phyloP scores from a whole-genome alignment of 2,797 vertebrate genomes.

The Moxostoma hubbsi region DNA sequence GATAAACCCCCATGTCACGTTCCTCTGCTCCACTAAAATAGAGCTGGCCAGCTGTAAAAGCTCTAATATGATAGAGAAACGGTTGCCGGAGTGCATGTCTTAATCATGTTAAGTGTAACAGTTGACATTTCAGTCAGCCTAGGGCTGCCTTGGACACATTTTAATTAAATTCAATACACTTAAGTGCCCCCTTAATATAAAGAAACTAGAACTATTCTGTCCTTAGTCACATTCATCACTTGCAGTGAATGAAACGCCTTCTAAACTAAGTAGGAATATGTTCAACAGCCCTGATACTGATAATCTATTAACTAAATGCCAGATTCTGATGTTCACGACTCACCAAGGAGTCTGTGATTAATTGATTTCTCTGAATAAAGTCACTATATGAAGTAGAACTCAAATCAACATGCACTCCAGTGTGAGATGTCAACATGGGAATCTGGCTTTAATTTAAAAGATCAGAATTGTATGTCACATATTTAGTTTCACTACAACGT shows the following conservation, averaged over 20 bases:
- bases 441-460: no score
- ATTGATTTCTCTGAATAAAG: neutral
- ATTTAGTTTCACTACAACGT: neutral
- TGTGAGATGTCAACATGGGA: no score
- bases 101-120: conserved; percentile 57
- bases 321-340: neutral
- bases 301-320: neutral
- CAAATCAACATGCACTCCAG: no score
- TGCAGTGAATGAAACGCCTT: neutral
- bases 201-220: conserved; percentile 37
- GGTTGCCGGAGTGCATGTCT: conserved; percentile 29
- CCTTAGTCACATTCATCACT: neutral
- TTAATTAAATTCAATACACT: conserved; percentile 55
- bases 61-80: conserved; percentile 47
- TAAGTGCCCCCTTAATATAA: conserved; percentile 51
- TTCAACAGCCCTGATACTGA: neutral
- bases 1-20: conserved; percentile 52
- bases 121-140: conserved; percentile 44
- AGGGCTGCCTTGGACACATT: conserved; percentile 42
- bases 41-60: conserved; percentile 43
- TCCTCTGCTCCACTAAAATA: conserved; percentile 61
- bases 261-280: neutral
- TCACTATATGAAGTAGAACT: no score
- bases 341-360: neutral
- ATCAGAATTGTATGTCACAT: no score